Conservation (phyloP, 2,888 invertebrate genomes). For the Elysia crispata region DNA sequence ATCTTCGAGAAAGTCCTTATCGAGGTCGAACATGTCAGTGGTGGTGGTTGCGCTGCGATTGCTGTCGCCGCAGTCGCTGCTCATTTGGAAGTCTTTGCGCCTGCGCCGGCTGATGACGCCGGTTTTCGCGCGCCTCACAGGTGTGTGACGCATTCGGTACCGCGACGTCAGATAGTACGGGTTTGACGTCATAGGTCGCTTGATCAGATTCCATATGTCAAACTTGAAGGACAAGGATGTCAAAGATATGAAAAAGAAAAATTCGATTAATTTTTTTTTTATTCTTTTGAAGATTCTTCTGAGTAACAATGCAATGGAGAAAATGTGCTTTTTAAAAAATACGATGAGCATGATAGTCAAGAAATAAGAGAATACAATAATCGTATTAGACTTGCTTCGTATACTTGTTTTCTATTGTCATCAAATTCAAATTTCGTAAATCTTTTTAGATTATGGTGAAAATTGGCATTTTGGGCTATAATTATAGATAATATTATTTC, state of each 20-base stretch:
- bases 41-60: conserved; percentile 52
- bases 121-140: conserved; percentile 52
- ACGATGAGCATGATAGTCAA: no score
- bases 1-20: conserved; percentile 57
- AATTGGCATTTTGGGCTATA: no score
- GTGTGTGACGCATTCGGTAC: conserved; percentile 57
- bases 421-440: no score
- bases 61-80: conserved; percentile 55
- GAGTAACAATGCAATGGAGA: no score
- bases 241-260: background rate
- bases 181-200: conserved; percentile 60
- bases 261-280: background rate
- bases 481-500: no score
- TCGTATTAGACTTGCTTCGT: no score
- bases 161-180: conserved; percentile 63
- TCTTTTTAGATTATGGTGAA: no score
- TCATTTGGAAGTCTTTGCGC: conserved; percentile 43
- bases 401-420: no score
- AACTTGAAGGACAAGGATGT: conserved; percentile 51
- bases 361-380: no score
- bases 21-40: conserved; percentile 55
- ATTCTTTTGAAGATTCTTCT: no score
- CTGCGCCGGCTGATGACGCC: conserved; percentile 52
- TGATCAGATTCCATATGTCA: conserved; percentile 62
- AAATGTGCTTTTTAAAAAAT: no score